A percentile compares a stretch with the other conserved stretches of the same genome.
Conservation (phyloP, 2,888 invertebrate species). For the Leptinotarsa haldemani region DNA sequence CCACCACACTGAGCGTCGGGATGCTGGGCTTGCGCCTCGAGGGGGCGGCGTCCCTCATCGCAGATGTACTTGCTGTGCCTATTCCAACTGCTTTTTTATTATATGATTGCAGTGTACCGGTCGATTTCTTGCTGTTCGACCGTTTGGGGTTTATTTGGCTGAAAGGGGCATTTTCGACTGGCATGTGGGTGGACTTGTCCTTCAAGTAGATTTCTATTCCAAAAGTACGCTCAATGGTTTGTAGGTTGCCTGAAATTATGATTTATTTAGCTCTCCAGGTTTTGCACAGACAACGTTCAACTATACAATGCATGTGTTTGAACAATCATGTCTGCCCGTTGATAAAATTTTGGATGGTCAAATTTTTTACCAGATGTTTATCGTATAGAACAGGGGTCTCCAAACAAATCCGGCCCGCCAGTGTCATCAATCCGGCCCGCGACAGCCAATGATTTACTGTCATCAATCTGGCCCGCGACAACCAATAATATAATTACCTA, state of each 20-base stretch:
- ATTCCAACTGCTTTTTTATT: conserved; percentile 46
- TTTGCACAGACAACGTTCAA: too few species aligned
- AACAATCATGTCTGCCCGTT: too few species aligned
- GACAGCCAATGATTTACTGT: too few species aligned
- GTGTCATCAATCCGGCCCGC: too few species aligned
- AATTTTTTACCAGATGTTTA: too few species aligned
- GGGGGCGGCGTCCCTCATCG: conserved; percentile 48
- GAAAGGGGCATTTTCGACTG: conserved; percentile 4
- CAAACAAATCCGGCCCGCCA: too few species aligned
- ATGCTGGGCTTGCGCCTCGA: conserved; percentile 57
- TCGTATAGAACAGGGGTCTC: too few species aligned
- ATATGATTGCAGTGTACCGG: conserved; percentile 38
- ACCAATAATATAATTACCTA: too few species aligned
- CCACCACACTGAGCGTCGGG: conserved; percentile 60
- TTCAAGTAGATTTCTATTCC: neutral
- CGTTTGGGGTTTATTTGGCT: conserved; percentile 33
- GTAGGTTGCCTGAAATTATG: neutral
- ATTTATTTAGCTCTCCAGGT: neutral
- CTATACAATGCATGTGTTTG: too few species aligned
- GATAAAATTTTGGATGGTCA: too few species aligned
- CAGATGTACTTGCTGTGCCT: conserved; percentile 43
- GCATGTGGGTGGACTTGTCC: neutral
- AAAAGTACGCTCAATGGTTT: neutral
- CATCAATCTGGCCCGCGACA: too few species aligned
- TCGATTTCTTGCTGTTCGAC: conserved; percentile 39